These are phyloP conservation scores for Petaurus breviceps DNA, from an alignment of 2,113 vertebrate genomes.

Conservation along the genomic window DNA sequence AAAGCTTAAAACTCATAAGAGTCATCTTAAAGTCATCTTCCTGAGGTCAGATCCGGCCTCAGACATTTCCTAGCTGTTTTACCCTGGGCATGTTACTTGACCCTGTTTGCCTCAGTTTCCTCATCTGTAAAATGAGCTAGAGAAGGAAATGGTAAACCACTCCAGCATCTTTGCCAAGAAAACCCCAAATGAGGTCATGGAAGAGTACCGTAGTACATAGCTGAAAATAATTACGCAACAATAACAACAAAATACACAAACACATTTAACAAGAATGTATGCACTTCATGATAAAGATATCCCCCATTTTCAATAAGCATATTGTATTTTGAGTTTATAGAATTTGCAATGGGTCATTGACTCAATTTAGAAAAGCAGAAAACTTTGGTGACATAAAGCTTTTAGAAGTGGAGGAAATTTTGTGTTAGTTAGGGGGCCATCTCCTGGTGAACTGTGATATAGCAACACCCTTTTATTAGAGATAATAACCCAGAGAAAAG, in stretches of 20 bases:
- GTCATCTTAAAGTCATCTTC: too few relatives aligned
- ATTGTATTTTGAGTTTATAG: not conserved
- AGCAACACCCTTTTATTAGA: not conserved
- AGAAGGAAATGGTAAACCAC: not conserved
- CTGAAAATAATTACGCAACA: not conserved
- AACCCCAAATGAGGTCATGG: not conserved
- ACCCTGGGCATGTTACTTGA: not conserved
- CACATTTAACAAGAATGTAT: not conserved
- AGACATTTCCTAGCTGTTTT: not conserved
- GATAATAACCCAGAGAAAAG: not conserved
- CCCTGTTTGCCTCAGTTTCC: not conserved
- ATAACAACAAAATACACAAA: not conserved
- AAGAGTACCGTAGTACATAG: not conserved
- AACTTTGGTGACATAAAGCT: not conserved
- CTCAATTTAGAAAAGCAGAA: not conserved
- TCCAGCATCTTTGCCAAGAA: not conserved
- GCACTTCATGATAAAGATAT: not conserved
- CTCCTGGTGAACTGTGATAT: not conserved
- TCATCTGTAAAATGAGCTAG: not conserved
- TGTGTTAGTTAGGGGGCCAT: not conserved
- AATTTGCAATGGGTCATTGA: not conserved
- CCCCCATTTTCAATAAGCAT: not conserved
- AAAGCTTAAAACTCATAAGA: not conserved
- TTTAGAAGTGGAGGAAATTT: not conserved
- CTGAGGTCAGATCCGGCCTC: not conserved